A percentile compares a stretch with the other conserved stretches of the same genome.
Evolutionary conservation across 1,140 invertebrate species (phyloP).

Genomic region (Gyrodactylus salaris): DNA sequence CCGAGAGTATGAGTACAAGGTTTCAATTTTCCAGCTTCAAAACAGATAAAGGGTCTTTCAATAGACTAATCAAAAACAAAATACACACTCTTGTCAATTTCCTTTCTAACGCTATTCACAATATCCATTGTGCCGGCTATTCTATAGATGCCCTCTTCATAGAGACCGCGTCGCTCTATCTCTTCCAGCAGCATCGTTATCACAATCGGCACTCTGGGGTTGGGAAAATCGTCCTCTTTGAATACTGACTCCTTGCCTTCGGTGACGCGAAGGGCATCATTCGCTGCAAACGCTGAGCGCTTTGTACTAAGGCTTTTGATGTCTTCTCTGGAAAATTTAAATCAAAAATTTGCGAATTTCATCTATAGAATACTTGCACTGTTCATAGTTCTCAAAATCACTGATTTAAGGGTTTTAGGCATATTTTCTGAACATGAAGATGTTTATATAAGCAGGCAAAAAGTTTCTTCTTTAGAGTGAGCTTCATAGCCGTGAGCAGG

Average conservation of each 20-base stretch:
- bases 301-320: not conserved
- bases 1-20: too few species aligned
- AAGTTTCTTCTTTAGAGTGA: not conserved
- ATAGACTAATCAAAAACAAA: too few species aligned
- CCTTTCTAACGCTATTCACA: not conserved
- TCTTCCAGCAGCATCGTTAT: not conserved
- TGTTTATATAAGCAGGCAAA: not conserved
- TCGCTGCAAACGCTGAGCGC: not conserved
- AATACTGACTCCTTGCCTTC: not conserved
- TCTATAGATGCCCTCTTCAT: not conserved
- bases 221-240: not conserved
- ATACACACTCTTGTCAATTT: not conserved
- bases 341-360: not conserved
- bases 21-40: too few species aligned
- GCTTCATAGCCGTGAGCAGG: not conserved
- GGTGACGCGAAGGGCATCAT: not conserved
- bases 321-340: not conserved
- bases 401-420: too few species aligned
- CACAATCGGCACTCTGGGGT: not conserved
- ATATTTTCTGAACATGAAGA: too few species aligned
- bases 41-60: too few species aligned
- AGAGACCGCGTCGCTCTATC: not conserved
- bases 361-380: not conserved
- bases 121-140: not conserved
- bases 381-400: too few species aligned